Percentiles rank a stretch among this genome's conserved stretches.
These are phyloP conservation scores for Acleris sparsana DNA, from an alignment of 2,888 invertebrate species.

Conservation along the genomic window DNA sequence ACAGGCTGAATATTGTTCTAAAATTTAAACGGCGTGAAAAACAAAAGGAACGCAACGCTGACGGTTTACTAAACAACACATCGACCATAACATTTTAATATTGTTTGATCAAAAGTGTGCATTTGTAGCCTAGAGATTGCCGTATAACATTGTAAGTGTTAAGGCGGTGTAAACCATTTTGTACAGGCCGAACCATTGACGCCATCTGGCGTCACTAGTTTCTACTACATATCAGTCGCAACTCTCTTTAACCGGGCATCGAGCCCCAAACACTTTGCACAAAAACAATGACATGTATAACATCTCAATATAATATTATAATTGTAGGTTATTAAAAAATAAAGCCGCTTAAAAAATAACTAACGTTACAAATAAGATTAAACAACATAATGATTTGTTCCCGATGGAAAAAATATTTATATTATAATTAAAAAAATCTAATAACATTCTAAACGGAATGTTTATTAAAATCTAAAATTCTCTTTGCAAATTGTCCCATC, in stretches of 20 bases:
- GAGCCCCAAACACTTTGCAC: constrained; percentile 77
- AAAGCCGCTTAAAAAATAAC: constrained; percentile 82
- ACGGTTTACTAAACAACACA: not conserved
- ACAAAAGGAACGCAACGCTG: constrained; percentile 16
- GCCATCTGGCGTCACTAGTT: constrained; percentile 22
- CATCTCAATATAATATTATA: constrained; percentile 81
- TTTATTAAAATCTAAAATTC: constrained; percentile 79
- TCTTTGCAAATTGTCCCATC: constrained; percentile 84
- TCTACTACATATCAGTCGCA: constrained; percentile 81
- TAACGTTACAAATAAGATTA: constrained; percentile 83
- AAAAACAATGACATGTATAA: constrained; percentile 81
- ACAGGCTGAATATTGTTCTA: constrained; percentile 19
- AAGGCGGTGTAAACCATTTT: constrained; percentile 81
- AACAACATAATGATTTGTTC: constrained; percentile 84
- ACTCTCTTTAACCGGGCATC: constrained; percentile 74
- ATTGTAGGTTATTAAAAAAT: constrained; percentile 77
- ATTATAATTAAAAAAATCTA: constrained; percentile 72
- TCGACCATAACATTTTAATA: constrained; percentile 8
- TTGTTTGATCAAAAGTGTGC: constrained; percentile 16
- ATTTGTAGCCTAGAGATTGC: constrained; percentile 57
- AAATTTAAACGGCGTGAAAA: not conserved
- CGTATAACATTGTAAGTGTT: constrained; percentile 77
- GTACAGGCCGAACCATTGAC: constrained; percentile 75
- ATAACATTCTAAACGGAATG: constrained; percentile 84
- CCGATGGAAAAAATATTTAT: constrained; percentile 78